Conservation (phyloP, 2,888 invertebrate species). For the Platypus cylindrus region DNA sequence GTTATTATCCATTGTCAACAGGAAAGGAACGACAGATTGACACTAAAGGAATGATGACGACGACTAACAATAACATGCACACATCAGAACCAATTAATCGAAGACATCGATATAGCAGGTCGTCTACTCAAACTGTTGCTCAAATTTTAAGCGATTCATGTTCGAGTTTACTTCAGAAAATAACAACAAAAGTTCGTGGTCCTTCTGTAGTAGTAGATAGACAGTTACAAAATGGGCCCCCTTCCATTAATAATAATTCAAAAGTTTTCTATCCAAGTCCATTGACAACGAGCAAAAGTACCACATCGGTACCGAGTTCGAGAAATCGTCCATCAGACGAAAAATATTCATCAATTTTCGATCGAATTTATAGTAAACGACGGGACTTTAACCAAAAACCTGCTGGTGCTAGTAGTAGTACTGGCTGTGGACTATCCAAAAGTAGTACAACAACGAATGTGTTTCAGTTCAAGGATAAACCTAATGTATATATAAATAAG, state of each 20-base stretch:
- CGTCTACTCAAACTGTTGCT: slow-evolving; percentile 67
- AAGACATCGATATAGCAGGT: slow-evolving; percentile 61
- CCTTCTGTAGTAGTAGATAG: slow-evolving; percentile 48
- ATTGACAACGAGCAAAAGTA: slow-evolving; percentile 25
- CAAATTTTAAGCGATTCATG: slow-evolving; percentile 79
- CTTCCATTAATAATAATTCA: slow-evolving; percentile 3
- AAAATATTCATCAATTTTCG: slow-evolving; percentile 65
- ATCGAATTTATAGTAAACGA: slow-evolving; percentile 50
- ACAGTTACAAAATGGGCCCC: slow-evolving; percentile 16
- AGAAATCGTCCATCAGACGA: slow-evolving; percentile 54
- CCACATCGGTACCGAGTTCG: slow-evolving; percentile 20
- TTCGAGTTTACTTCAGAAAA: slow-evolving; percentile 69
- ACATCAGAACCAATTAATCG: slow-evolving; percentile 29
- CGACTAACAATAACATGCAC: slow-evolving; percentile 11
- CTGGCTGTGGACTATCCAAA: slow-evolving; percentile 44
- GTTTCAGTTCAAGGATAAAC: slow-evolving; percentile 47
- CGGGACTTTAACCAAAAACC: slow-evolving; percentile 56
- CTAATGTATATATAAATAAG: slow-evolving; percentile 42
- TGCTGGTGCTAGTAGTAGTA: slow-evolving; percentile 50
- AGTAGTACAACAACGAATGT: slow-evolving; percentile 56
- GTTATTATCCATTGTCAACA: slow-evolving; percentile 7
- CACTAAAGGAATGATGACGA: slow-evolving; percentile 20
- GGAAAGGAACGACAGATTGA: slow-evolving; percentile 16
- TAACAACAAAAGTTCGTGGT: slow-evolving; percentile 60
- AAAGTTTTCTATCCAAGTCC: slow-evolving; percentile 17